These are phyloP conservation scores for Eilema caniola DNA, from an alignment of 2,888 invertebrate species.

Conservation along the genomic window DNA sequence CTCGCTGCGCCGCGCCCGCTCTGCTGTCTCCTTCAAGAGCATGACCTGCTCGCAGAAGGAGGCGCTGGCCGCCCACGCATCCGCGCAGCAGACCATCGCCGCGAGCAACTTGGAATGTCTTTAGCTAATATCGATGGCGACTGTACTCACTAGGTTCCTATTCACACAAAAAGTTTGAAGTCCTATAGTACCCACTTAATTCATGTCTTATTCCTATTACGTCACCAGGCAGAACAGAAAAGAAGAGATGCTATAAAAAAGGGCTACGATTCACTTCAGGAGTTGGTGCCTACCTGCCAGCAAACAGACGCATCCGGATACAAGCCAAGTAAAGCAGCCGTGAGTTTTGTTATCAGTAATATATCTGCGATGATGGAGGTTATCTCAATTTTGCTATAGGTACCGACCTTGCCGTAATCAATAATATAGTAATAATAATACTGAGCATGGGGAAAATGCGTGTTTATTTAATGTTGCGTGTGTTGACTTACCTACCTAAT, in stretches of 20 bases:
- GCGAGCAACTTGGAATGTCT: too few relatives aligned
- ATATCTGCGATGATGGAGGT: conserved; percentile 34
- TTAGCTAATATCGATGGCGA: too few relatives aligned
- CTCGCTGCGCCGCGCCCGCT: too few relatives aligned
- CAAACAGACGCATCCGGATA: conserved; percentile 96
- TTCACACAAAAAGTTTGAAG: too few relatives aligned
- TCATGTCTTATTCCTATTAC: neutral
- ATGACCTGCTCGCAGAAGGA: too few relatives aligned
- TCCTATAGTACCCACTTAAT: neutral
- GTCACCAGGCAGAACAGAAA: conserved; percentile 96
- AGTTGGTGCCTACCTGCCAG: conserved; percentile 97
- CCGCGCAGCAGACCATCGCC: too few relatives aligned
- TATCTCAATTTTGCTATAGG: conserved; percentile 49
- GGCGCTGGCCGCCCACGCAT: too few relatives aligned
- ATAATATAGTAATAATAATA: conserved; percentile 33
- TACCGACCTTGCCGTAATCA: conserved; percentile 46
- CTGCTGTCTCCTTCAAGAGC: too few relatives aligned
- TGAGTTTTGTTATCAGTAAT: conserved; percentile 62
- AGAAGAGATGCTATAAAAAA: conserved; percentile 98
- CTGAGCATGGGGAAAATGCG: conserved; percentile 21
- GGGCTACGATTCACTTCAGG: conserved; percentile 97
- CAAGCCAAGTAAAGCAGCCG: conserved; percentile 98
- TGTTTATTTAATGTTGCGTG: conserved; percentile 8
- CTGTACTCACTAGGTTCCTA: too few relatives aligned
- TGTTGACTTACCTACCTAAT: neutral